Conservation (phyloP, 2,888 invertebrate genomes). For the Pyrgus malvae region DNA sequence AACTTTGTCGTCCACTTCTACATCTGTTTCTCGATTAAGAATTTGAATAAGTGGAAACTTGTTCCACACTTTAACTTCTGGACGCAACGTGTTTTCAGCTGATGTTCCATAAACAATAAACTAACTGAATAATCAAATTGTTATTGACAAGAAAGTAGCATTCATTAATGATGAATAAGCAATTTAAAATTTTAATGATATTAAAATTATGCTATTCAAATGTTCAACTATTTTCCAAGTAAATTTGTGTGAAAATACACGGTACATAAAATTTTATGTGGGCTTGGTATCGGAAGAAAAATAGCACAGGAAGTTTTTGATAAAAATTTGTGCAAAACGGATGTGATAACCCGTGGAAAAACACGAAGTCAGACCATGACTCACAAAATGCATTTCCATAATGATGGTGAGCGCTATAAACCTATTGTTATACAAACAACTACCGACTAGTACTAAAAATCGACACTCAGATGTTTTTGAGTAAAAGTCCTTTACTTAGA, state of each 20-base stretch:
- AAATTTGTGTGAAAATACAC: too few species aligned
- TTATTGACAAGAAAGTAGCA: too few species aligned
- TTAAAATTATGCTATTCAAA: too few species aligned
- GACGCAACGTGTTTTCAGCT: too few species aligned
- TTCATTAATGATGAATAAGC: too few species aligned
- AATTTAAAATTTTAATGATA: too few species aligned
- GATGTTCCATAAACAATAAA: background rate
- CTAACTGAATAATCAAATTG: too few species aligned
- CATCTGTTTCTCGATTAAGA: background rate
- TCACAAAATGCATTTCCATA: conserved; percentile 18
- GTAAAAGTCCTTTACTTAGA: too few species aligned
- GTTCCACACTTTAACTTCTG: background rate
- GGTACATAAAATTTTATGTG: background rate
- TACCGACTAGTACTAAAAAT: too few species aligned
- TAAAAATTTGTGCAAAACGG: conserved; percentile 19
- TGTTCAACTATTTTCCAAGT: too few species aligned
- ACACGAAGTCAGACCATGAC: conserved; percentile 3
- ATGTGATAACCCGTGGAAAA: conserved; percentile 16
- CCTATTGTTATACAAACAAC: background rate
- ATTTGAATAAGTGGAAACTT: background rate
- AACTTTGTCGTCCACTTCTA: too few species aligned
- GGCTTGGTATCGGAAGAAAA: background rate
- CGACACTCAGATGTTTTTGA: too few species aligned
- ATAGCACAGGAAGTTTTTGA: conserved; percentile 19
- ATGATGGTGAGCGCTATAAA: background rate